phyloP scores from a whole-genome alignment of 2,797 vertebrate genomes.

The Muscicapa comitata region DNA sequence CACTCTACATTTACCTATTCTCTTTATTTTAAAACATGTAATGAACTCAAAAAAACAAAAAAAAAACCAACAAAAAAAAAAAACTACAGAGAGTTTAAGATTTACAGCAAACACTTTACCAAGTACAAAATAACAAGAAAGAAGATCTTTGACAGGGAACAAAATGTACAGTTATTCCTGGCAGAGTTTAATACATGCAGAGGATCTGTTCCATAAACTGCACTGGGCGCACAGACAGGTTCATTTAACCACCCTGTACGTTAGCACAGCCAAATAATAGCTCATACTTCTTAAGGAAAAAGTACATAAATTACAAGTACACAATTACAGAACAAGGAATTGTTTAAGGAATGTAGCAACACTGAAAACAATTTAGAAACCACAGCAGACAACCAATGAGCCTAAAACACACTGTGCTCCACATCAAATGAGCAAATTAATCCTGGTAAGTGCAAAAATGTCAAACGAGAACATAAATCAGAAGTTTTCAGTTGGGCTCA shows the following conservation, averaged over 20 bases:
- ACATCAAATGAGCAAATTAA: neutral
- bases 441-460: neutral
- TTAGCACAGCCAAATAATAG: conserved; percentile 8
- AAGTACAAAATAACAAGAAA: neutral
- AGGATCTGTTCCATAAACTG: neutral
- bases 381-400: neutral
- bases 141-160: neutral
- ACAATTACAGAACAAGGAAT: neutral
- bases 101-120: neutral
- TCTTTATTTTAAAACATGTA: neutral
- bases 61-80: neutral
- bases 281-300: neutral
- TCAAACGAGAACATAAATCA: neutral
- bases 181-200: neutral
- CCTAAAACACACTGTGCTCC: neutral
- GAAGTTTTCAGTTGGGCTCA: neutral
- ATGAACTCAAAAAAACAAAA: neutral
- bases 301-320: neutral
- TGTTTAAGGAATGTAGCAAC: neutral
- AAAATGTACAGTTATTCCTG: neutral
- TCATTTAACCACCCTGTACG: neutral
- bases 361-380: neutral
- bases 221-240: neutral
- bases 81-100: accelerated
- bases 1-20: neutral